Base-by-base conservation (phyloP, 2,888 invertebrate genomes). In the Hypselothyrea guttata region DNA sequence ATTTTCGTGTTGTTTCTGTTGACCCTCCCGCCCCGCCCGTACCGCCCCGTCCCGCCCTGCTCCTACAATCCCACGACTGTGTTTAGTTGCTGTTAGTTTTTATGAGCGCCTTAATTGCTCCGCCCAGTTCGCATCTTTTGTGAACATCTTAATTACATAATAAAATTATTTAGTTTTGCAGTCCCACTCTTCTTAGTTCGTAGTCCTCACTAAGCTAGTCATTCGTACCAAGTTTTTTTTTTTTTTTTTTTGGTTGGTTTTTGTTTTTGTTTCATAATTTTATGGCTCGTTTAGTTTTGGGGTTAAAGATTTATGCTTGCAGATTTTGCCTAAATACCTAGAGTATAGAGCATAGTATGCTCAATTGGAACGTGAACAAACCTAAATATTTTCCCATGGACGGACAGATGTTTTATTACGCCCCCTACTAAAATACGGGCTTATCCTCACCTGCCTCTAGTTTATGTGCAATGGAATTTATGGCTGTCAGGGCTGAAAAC, bases 71-170 rank as follows among this genome's bases (percentile, higher is more conserved):
- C 22, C 22, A 4, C 22, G n/a, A n/a, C n/a, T n/a, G n/a, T n/a
- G n/a, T n/a, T 58, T 58, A 58, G 61, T 52, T 63, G 61, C 45
- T 68, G 64, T 56, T 64, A 56, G 52, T 56, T 70, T 79, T 79
- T 74, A 82, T 77, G 76, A 49, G 61, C 53, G 52, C 44, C 71
- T 77, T 75, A 75, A 75, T 75, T 75, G 78, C 65, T 53, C 62
- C 62, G 55, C 62, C 68, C 47, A 22, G 56, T 51, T 58, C 56
- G 64, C 79, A 81, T 81, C 85, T 83, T 49, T 58, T 75, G 79
- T 62, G 73, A 85, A 78, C 84, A 81, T 81, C 79, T 81, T 81
- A 81, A 81, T 85, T 75, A 83, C 75, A 70, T 75, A 84, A 84
- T 85, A 85, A 78, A 83, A 72, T 73, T 60, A 84, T 79, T 84